Base-by-base conservation (phyloP, 2,888 invertebrate species). In the Polydrusus tereticollis region DNA sequence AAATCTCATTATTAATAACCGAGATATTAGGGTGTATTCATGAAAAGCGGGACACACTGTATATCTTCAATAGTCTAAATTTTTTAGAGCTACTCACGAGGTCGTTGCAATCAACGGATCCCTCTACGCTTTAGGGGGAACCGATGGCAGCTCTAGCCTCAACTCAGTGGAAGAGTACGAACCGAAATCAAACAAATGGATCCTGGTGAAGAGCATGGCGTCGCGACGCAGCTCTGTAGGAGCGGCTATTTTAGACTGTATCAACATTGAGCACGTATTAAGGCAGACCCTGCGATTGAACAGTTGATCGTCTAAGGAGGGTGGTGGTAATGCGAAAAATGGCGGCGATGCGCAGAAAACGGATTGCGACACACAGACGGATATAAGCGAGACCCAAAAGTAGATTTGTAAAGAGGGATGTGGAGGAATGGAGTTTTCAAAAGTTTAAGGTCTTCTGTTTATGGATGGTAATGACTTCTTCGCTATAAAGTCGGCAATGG, bases 81-180 rank as follows among this genome's bases (percentile, higher is more conserved):
- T 59, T 52, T 20, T 67, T 79, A 90, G 92, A 79, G 91, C 91
- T 23, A 92, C 92, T 0, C 91, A 92, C 78, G 92, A 92, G 84
- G 88, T 91, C 10, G 90, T 91, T 0, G 88, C 89, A 68, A 88
- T 91, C 69, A 90, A 90, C 69, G 89, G 89, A 6, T 86, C 84
- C 63, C 85, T 92, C 23, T 90, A 90, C 78, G 90, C 92, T 0
- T 81, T 92, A 38, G 92, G 92, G 23, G 92, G 92, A 23, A 92
- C 91, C 78, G 92, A 92, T 80, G 92, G 92, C 20, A 90, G 90
- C 69, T 90, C 90, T 2, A 91, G 91, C 73, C 85, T 92, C 14
- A 92, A 91, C 82, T 90, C 91, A 0, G 90, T 91, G 23, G 92
- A 92, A 81, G 87, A 89, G 74, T 92, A 90, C 79, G 91, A 92